Evolutionary conservation across 2,113 vertebrate species (phyloP).

Genomic region (Hippocampus abdominalis): DNA sequence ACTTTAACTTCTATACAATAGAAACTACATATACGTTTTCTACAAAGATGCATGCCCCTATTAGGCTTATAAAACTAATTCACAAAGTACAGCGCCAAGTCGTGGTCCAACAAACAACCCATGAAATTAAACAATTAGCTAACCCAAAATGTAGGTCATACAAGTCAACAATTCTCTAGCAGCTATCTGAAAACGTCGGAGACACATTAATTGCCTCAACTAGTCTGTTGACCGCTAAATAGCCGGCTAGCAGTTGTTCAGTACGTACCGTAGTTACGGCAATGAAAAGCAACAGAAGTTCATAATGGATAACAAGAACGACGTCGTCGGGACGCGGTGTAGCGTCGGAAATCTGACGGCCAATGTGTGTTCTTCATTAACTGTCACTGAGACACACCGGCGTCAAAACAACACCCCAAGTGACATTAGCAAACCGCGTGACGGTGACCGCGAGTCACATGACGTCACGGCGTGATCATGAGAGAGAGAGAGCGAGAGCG

Average conservation of each 20-base stretch:
- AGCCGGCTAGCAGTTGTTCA: not conserved
- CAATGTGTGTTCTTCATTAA: not conserved
- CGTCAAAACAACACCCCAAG: not conserved
- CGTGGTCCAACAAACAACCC: not conserved
- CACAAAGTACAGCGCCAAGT: not conserved
- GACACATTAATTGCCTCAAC: not conserved
- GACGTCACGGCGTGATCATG: not conserved
- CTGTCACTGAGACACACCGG: not conserved
- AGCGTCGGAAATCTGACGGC: not conserved
- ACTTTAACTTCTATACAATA: not conserved
- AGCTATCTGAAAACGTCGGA: not conserved
- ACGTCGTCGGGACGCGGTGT: not conserved
- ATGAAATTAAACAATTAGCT: not conserved
- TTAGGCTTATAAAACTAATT: not conserved
- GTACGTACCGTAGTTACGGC: slow-evolving; percentile 1
- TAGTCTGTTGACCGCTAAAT: not conserved
- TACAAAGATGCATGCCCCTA: not conserved
- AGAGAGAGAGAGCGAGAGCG: too few relatives aligned
- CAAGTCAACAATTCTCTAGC: not conserved
- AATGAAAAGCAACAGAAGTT: not conserved
- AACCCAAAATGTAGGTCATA: not conserved
- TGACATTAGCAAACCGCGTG: not conserved
- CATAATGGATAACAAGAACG: not conserved
- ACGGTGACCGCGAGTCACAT: not conserved
- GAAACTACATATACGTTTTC: not conserved